These are phyloP conservation scores for Tympanuchus pallidicinctus DNA, from an alignment of 2,113 vertebrate species.

Conservation along the genomic window DNA sequence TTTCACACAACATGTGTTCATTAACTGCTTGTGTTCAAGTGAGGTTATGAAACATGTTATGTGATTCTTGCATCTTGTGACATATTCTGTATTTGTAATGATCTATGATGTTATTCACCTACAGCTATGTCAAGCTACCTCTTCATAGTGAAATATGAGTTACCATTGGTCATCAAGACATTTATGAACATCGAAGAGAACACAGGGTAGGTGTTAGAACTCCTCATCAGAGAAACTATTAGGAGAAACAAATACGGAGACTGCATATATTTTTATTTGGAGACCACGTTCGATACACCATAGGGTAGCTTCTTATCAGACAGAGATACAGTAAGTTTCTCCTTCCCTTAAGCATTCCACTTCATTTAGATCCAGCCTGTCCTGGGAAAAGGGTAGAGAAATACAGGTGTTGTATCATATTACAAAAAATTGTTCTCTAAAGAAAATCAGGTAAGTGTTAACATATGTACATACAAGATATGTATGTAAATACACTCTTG, in stretches of 20 bases:
- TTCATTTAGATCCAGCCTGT: constrained; percentile 42
- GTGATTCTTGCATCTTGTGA: constrained; percentile 69
- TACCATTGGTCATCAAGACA: constrained; percentile 93
- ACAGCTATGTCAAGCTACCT: constrained; percentile 99
- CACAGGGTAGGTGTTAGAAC: constrained; percentile 86
- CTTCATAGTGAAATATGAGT: constrained; percentile 98
- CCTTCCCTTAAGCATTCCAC: constrained; percentile 36
- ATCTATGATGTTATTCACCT: constrained; percentile 80
- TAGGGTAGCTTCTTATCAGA: constrained; percentile 68
- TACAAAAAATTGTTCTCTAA: constrained; percentile 31
- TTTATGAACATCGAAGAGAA: constrained; percentile 82
- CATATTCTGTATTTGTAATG: constrained; percentile 79
- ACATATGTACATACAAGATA: constrained; percentile 8
- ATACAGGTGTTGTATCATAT: background rate
- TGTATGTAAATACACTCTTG: background rate
- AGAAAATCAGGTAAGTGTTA: constrained; percentile 63
- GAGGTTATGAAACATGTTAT: constrained; percentile 71
- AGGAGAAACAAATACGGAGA: constrained; percentile 60
- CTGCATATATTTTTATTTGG: constrained; percentile 54
- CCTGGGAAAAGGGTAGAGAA: constrained; percentile 58
- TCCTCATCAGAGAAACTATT: constrained; percentile 72
- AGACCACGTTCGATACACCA: constrained; percentile 43
- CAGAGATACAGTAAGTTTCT: constrained; percentile 63
- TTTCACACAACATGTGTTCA: constrained; percentile 67
- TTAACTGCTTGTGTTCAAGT: constrained; percentile 67